Base-by-base conservation (phyloP, 30 jellyfish, hydroid and myxozoan genomes). In the Hydractinia symbiolongicarpus region DNA sequence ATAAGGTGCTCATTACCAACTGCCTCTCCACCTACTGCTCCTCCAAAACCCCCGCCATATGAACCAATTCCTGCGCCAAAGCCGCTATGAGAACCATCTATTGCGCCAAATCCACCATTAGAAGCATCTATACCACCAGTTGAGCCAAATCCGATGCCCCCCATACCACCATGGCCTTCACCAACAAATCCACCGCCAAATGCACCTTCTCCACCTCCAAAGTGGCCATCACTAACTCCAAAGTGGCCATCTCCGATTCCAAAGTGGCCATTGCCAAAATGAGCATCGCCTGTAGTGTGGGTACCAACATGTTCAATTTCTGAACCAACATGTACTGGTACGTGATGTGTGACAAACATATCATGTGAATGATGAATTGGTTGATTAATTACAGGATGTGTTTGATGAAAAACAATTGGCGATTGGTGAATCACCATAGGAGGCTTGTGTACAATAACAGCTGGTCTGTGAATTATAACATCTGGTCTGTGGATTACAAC, bases 381-480 rank as follows among this genome's bases (percentile, higher is more conserved):
- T 53, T 89, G 85, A 55, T 92, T 89, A 55, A 92, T 88, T n/a
- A 81, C 79, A 16, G 98, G 96, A n/a, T 80, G 75, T n/a, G 95
- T 86, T 68, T 92, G 98, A 67, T 92, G 96, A 83, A 92, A 86
- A 16, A 92, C 95, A 14, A 92, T 88, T 2, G 98, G 98, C 4
- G 98, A 89, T 60, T 83, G 95, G 52, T 92, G 96, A 74, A 88
- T 88, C 21, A 83, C 95, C 62, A 92, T 79, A 4, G 95, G 85
- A 54, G 96, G 95, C 62, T 87, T 92, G 83, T 92, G 98, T 8
- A 92, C 98, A 61, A 86, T 74, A 13, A 92, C 90, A n/a, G 98
- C 95, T 50, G 98, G 98, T 70, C 98, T 68, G 86, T 80, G 98
- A 67, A 92, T 58, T 8, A 92, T 93, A 13, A 92, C 93, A 11